These are phyloP conservation scores for Myotis lucifugus DNA, from an alignment of 2,113 vertebrate genomes.

Conservation along the genomic window DNA sequence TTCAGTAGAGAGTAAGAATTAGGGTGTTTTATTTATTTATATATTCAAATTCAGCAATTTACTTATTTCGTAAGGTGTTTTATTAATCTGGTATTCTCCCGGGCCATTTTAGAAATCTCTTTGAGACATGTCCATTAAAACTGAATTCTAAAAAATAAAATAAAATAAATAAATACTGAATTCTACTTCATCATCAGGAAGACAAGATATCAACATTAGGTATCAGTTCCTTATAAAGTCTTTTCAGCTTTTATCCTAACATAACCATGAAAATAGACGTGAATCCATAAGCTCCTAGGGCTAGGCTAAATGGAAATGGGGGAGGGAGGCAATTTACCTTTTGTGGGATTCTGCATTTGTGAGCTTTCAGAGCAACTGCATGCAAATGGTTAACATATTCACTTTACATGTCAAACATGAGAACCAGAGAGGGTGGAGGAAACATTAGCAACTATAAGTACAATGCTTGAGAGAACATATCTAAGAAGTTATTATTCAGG, in stretches of 20 bases:
- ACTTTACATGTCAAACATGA: background rate
- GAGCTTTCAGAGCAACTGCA: background rate
- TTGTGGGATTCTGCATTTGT: background rate
- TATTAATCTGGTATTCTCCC: background rate
- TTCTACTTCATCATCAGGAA: background rate
- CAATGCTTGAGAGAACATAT: background rate
- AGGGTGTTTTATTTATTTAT: conserved; percentile 24
- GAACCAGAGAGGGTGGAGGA: background rate
- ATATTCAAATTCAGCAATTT: conserved; percentile 6
- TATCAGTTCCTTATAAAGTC: background rate
- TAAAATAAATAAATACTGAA: background rate
- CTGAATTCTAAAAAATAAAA: background rate
- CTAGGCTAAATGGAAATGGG: background rate
- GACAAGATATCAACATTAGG: background rate
- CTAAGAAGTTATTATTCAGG: background rate
- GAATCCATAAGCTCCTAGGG: background rate
- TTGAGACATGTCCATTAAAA: background rate
- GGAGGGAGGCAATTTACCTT: background rate
- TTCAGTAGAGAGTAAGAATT: background rate
- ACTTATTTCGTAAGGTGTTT: conserved; percentile 28
- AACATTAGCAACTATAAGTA: background rate
- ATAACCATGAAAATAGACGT: background rate
- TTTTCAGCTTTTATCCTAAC: background rate
- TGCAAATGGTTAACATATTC: background rate
- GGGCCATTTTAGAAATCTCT: conserved; percentile 21